Percentiles rank a stretch among this genome's conserved stretches.
These are phyloP conservation scores for Lepeophtheirus nordmannii DNA, from an alignment of 2,888 invertebrate genomes.

Conservation along the genomic window DNA sequence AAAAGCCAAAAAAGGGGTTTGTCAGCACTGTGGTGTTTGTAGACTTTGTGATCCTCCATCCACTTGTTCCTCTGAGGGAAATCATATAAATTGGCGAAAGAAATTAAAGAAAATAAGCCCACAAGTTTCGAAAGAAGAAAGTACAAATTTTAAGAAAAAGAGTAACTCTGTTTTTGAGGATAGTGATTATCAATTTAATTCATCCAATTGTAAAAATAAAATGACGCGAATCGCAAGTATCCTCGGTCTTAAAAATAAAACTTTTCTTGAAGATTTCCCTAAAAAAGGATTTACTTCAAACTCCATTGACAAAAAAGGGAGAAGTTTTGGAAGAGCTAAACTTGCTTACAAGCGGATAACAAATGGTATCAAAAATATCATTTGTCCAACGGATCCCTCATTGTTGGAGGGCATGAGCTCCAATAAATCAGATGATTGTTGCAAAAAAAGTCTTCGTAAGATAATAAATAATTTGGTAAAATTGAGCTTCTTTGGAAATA, in stretches of 20 bases:
- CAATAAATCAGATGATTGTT: not conserved
- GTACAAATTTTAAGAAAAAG: not conserved
- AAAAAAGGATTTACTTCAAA: not conserved
- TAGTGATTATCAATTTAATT: not conserved
- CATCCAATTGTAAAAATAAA: not conserved
- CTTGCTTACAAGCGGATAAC: not conserved
- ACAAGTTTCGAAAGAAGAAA: not conserved
- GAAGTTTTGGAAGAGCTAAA: not conserved
- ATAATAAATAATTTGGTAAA: not conserved
- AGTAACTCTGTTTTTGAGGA: not conserved
- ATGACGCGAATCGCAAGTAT: not conserved
- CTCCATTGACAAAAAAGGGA: not conserved
- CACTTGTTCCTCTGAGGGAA: not conserved
- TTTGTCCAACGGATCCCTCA: not conserved
- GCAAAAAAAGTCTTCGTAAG: not conserved
- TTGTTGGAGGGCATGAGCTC: not conserved
- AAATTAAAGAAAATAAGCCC: not conserved
- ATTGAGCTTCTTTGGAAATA: not conserved
- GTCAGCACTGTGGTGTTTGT: not conserved
- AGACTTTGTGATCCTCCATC: not conserved
- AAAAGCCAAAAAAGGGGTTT: not conserved
- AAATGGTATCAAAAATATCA: not conserved
- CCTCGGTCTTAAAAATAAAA: not conserved
- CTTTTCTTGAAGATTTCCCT: not conserved
- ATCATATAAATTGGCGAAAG: not conserved